Evolutionary conservation across 2,113 vertebrate species (phyloP), one percentile per base, ranked within the genome.

Genomic region (Sitta europaea): DNA sequence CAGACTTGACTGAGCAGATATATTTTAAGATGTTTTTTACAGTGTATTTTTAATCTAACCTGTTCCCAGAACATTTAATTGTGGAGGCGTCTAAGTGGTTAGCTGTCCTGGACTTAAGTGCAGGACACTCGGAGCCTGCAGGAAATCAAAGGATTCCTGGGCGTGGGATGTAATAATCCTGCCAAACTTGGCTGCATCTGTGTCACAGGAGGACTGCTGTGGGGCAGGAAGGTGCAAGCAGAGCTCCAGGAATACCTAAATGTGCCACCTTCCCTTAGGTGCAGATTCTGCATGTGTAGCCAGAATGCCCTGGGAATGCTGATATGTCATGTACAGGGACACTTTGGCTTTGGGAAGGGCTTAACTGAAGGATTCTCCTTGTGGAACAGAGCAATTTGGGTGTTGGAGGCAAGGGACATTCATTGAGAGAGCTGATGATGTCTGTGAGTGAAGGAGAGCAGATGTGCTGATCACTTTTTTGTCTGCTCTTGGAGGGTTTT

Each of bases 41-140:
- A 35, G 61, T 27, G 12, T 91, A 67, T 85, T 95, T 91, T 93
- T 88, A 90, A 80, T 51, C 78, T 76, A 88, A 86, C 67, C 57
- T 74, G 36, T 86, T 94, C 92, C 10, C 11, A 75, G 59, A 66
- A 71, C 9, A 2, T 66, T 86, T 83, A 54, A 67, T 86, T 96
- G 78, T 43, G 47, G 67, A 83, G 63, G 35, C 3, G 10, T 71
- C 23, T 79, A 28, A 76, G 85, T 62, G 75, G 59, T 94, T 73
- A 74, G 55, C 75, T 94, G 67, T 79, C 88, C 88, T 63, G 67
- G 36, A 13, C 51, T 80, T n/a, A 61, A 66, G 58, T 54, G 50
- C 67, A 25, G 82, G 66, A 76, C 42, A 36, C 40, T 76, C 1
- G 0, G 68, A 90, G 78, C 74, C 47, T 83, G 63, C 38, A 57